These are phyloP conservation scores for Coleophora deauratella DNA, from an alignment of 2,888 invertebrate genomes.

Conservation along the genomic window DNA sequence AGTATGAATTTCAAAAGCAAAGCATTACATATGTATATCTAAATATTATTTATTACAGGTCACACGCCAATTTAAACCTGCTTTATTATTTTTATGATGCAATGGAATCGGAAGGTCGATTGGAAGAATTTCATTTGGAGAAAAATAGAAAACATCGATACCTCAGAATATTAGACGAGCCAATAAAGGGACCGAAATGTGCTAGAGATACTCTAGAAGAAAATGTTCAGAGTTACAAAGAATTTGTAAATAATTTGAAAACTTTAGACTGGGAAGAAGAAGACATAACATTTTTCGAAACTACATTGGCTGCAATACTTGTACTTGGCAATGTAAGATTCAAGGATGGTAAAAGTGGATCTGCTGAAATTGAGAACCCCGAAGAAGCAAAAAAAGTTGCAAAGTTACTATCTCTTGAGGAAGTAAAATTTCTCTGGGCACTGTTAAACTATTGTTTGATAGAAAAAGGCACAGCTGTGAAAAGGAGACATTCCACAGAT, in stretches of 20 bases:
- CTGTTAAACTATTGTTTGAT: constrained; percentile 90
- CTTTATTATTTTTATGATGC: constrained; percentile 94
- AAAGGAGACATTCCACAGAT: constrained; percentile 80
- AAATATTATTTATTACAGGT: constrained; percentile 64
- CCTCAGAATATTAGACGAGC: constrained; percentile 77
- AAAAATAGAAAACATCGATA: constrained; percentile 82
- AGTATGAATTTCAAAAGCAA: not conserved
- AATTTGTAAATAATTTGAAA: constrained; percentile 76
- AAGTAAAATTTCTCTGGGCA: constrained; percentile 88
- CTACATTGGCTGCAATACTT: constrained; percentile 82
- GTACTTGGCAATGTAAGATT: constrained; percentile 87
- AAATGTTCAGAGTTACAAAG: constrained; percentile 77
- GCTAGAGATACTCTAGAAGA: constrained; percentile 77
- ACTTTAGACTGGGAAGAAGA: constrained; percentile 82
- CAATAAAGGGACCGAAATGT: constrained; percentile 72
- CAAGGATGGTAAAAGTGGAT: constrained; percentile 76
- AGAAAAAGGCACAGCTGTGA: constrained; percentile 80
- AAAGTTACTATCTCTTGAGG: constrained; percentile 82
- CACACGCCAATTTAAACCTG: constrained; percentile 91
- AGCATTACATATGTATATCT: constrained; percentile 22
- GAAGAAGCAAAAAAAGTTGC: constrained; percentile 83
- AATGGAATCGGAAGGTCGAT: constrained; percentile 78
- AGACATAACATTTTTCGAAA: constrained; percentile 80
- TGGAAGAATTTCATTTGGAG: constrained; percentile 80
- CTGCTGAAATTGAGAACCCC: constrained; percentile 82